Base-by-base conservation (phyloP, 2,113 vertebrate species). In the Canis aureus region DNA sequence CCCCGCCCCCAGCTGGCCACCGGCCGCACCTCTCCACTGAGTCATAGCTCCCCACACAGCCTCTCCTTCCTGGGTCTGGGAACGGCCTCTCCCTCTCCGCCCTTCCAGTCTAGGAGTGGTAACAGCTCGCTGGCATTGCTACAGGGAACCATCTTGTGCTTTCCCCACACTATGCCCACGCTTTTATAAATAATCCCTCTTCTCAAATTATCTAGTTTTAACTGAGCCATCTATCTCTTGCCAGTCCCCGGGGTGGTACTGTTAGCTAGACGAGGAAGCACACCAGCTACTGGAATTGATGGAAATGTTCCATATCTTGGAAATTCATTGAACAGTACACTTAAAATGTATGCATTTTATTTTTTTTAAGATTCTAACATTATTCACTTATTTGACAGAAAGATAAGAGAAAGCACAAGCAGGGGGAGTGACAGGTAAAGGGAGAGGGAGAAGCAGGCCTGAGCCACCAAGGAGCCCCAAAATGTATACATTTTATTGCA, bases 181-280 rank as follows among this genome's bases (percentile, higher is more conserved):
- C 51, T n/a, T 96, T 89, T 82, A 85, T 35, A 96, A 83, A 82
- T 20, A 91, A 49, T 76, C 43, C 87, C 13, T 73, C 32, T 73
- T 79, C 55, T 89, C 91, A 93, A 93, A 93, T 89, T 76, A 76
- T 66, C 57, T 71, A 53, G 32, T 78, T 76, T 89, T 89, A 59
- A 78, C 35, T 66, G 71, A 38, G 69, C 43, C 84, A 66, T 82
- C 59, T 51, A 51, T 67, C 64, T 76, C 66, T 88, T 51, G 59
- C 51, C 59, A 96, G 84, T 35, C 29, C 59, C 13, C 64, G 55
- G 64, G n/a, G 74, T 92, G 66, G 74, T 71, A 82, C 49, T 83
- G 78, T 76, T 92, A 81, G 43, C 43, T 53, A 76, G 67, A 64
- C 49, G 25, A 73, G 20, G 6, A 89, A 93, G 79, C 67, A 91